A percentile compares a stretch with the other conserved stretches of the same genome.
These are phyloP conservation scores for Gastracanthus pulcherrimus DNA, from an alignment of 2,888 invertebrate genomes.

Conservation along the genomic window DNA sequence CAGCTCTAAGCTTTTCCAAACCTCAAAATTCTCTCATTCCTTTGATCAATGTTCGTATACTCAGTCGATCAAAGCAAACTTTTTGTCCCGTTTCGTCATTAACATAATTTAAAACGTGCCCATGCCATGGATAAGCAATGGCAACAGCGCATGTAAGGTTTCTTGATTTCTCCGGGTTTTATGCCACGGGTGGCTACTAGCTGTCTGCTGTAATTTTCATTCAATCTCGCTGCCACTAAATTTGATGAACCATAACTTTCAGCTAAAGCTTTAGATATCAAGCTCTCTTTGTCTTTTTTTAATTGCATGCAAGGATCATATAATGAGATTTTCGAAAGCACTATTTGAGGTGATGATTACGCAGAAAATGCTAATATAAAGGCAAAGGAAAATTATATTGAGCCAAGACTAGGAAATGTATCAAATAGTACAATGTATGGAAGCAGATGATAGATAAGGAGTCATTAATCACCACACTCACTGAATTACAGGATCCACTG, in stretches of 20 bases:
- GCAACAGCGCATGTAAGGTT: conserved; percentile 82
- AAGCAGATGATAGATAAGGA: too few species aligned
- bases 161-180: conserved; percentile 84
- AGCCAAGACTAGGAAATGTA: too few species aligned
- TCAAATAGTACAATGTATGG: too few species aligned
- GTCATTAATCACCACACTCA: too few species aligned
- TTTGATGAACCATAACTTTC: conserved; percentile 79
- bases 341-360: too few species aligned
- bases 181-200: conserved; percentile 85
- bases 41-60: conserved; percentile 8
- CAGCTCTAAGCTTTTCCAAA: conserved; percentile 61
- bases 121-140: conserved; percentile 82
- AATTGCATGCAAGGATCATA: background rate
- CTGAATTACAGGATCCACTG: too few species aligned
- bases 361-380: too few species aligned
- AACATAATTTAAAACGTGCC: conserved; percentile 66
- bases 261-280: background rate
- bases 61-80: conserved; percentile 13
- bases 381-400: too few species aligned
- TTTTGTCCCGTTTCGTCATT: background rate
- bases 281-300: background rate
- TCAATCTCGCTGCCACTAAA: conserved; percentile 81
- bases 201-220: conserved; percentile 83
- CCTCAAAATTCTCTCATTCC: conserved; percentile 73
- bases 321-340: background rate